Evolutionary conservation across 2,113 vertebrate species (phyloP).

Genomic region (Sinosuthora webbiana): DNA sequence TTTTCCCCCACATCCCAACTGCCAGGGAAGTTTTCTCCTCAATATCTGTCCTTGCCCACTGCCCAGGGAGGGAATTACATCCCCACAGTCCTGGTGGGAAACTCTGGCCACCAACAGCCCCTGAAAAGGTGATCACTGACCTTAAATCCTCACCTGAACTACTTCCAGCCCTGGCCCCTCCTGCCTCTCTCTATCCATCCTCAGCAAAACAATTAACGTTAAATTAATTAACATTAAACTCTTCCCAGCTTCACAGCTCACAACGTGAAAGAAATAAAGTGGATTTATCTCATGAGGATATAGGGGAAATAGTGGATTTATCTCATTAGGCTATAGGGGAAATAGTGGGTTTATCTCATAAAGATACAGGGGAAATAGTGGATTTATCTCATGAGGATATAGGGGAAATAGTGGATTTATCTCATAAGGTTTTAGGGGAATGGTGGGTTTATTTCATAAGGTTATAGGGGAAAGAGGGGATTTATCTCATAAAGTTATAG

Average conservation of each 20-base stretch:
- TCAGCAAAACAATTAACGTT: not conserved
- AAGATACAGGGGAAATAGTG: too few species aligned
- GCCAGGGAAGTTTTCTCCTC: not conserved
- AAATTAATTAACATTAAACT: too few species aligned
- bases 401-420: too few species aligned
- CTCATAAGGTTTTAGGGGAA: too few species aligned
- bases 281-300: not conserved
- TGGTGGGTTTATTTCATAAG: too few species aligned
- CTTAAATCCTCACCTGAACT: not conserved
- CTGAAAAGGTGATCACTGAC: not conserved
- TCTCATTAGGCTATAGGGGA: too few species aligned
- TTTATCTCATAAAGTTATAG: fast-evolving
- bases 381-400: too few species aligned
- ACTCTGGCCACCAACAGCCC: not conserved
- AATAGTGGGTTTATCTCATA: too few species aligned
- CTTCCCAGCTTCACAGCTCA: not conserved
- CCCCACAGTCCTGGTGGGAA: not conserved
- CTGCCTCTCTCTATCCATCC: not conserved
- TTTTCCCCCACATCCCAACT: not conserved
- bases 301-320: too few species aligned
- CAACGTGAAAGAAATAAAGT: not conserved
- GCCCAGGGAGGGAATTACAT: not conserved
- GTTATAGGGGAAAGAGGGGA: too few species aligned
- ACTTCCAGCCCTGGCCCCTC: not conserved
- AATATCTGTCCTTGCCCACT: not conserved